These are phyloP conservation scores for Epinephelus lanceolatus DNA, from an alignment of 2,113 vertebrate species.

Conservation along the genomic window DNA sequence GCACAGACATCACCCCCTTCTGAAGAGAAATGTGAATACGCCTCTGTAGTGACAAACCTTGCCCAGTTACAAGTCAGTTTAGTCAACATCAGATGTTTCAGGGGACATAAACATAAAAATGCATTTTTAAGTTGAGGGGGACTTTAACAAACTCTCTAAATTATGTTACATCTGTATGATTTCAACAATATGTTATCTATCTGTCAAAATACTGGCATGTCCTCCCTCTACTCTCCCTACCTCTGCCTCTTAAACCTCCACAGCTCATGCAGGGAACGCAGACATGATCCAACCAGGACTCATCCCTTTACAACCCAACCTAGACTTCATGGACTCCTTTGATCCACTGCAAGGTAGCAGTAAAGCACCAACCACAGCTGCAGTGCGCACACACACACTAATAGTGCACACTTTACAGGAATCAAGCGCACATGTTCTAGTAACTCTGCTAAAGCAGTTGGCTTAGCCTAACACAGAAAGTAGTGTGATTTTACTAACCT, in stretches of 20 bases:
- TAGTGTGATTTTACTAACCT: conserved; percentile 78
- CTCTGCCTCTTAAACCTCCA: conserved; percentile 23
- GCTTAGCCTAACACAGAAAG: conserved; percentile 64
- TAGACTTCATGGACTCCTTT: conserved; percentile 98
- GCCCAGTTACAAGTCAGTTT: too few relatives aligned
- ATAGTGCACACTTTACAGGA: conserved; percentile 58
- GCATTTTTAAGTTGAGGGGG: too few relatives aligned
- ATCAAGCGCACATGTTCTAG: conserved; percentile 57
- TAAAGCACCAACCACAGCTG: background rate
- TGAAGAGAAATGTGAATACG: too few relatives aligned
- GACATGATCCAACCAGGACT: conserved; percentile 99
- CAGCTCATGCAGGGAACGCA: conserved; percentile 95
- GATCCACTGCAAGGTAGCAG: conserved; percentile 94
- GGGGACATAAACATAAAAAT: too few relatives aligned
- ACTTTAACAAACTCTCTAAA: too few relatives aligned
- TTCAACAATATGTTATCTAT: too few relatives aligned
- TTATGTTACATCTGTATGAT: too few relatives aligned
- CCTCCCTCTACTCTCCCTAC: background rate
- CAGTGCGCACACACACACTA: conserved; percentile 51
- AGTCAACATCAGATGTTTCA: too few relatives aligned
- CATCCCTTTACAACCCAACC: conserved; percentile 95
- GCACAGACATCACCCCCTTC: too few relatives aligned
- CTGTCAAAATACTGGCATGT: background rate
- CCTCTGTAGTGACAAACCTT: too few relatives aligned
- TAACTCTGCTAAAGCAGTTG: conserved; percentile 59